Conservation (phyloP, 2,888 invertebrate species). For the Archaeoteleia sp. region DNA sequence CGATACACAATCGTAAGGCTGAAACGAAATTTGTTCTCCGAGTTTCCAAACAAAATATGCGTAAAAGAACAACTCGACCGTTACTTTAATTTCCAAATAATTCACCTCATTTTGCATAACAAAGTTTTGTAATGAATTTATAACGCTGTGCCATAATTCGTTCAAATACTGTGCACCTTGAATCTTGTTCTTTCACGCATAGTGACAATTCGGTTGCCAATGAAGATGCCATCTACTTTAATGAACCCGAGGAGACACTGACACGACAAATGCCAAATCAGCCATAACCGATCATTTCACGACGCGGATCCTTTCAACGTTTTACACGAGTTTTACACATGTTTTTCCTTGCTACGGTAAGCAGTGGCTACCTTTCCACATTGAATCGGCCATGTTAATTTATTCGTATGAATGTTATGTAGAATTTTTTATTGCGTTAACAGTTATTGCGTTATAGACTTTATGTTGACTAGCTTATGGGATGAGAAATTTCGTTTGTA, state of each 20-base stretch:
- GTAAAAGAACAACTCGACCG: conserved; percentile 19
- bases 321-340: conserved; percentile 40
- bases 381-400: conserved; percentile 64
- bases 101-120: too few relatives aligned
- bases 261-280: conserved; percentile 45
- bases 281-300: conserved; percentile 29
- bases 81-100: conserved; percentile 2
- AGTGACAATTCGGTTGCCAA: conserved; percentile 33
- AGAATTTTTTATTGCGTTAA: conserved; percentile 52
- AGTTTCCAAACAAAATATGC: conserved; percentile 1
- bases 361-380: conserved; percentile 55
- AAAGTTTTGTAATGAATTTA: too few relatives aligned
- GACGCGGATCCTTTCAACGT: conserved; percentile 29
- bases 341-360: conserved; percentile 35
- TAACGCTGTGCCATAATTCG: too few relatives aligned
- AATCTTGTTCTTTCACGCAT: conserved; percentile 31
- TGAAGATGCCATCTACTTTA: conserved; percentile 34
- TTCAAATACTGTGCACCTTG: too few relatives aligned
- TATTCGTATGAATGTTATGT: conserved; percentile 53
- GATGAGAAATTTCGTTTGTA: conserved; percentile 35
- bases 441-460: conserved; percentile 53
- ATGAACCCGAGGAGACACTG: conserved; percentile 22
- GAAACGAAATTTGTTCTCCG: conserved; percentile 6
- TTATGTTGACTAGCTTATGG: conserved; percentile 45
- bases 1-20: conserved; percentile 11